Percentiles rank a stretch among this genome's conserved stretches.
Evolutionary conservation across 1,140 invertebrate genomes (phyloP).

Genomic region (Lepidurus packardi): DNA sequence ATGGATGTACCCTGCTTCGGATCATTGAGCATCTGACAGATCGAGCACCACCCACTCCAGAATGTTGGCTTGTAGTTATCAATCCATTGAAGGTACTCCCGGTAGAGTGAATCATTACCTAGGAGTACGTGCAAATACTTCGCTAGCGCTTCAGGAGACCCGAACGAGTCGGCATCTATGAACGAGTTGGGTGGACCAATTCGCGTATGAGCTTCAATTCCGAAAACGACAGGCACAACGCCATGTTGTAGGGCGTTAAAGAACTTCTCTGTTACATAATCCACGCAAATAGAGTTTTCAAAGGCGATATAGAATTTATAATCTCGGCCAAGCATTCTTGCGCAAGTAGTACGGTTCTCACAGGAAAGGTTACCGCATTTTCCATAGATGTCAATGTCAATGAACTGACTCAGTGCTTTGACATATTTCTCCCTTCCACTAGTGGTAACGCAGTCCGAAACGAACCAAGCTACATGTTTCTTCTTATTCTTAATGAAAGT

Average conservation of each 20-base stretch:
- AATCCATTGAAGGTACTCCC: slow-evolving; percentile 42
- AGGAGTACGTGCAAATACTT: slow-evolving; percentile 49
- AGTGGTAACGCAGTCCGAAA: slow-evolving; percentile 55
- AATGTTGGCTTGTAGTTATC: slow-evolving; percentile 35
- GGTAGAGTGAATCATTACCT: slow-evolving; percentile 39
- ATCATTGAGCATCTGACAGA: background rate
- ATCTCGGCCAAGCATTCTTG: slow-evolving; percentile 1
- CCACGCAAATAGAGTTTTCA: slow-evolving; percentile 44
- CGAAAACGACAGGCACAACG: slow-evolving; percentile 65
- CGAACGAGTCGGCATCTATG: slow-evolving; percentile 54
- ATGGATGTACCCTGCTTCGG: background rate
- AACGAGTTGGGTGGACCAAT: slow-evolving; percentile 60
- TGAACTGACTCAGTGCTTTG: slow-evolving; percentile 49
- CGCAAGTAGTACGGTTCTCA: slow-evolving; percentile 40
- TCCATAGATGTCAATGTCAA: slow-evolving; percentile 65
- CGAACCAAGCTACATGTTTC: slow-evolving; percentile 56
- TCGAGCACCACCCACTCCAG: background rate
- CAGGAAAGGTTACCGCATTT: slow-evolving; percentile 48
- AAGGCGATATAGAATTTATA: slow-evolving; percentile 44
- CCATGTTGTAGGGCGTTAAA: slow-evolving; percentile 37
- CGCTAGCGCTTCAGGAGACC: slow-evolving; percentile 48
- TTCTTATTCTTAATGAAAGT: slow-evolving; percentile 40
- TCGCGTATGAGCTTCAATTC: slow-evolving; percentile 51
- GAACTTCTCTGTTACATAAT: slow-evolving; percentile 46
- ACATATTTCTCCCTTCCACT: slow-evolving; percentile 54